Evolutionary conservation across 2,113 vertebrate genomes (phyloP), one percentile per base, ranked within the genome.

Genomic region (Penelope pileata): DNA sequence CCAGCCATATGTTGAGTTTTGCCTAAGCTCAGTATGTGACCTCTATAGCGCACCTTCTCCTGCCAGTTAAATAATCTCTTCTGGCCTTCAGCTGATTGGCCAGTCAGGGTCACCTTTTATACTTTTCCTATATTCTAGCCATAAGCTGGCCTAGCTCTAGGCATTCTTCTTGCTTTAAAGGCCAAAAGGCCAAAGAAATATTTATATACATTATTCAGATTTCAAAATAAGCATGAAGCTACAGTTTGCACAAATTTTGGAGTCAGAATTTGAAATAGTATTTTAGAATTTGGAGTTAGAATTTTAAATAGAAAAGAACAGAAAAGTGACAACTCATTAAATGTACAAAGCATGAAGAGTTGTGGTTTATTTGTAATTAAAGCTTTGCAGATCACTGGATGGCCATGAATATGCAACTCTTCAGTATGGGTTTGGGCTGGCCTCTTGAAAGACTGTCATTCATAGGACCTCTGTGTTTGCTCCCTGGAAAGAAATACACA

Each of bases 1-100:
- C 42, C 14, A 47, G 18, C 85, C 50, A 62, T 80, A 83, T 87
- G 60, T 36, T 93, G 64, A 88, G 30, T 93, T 94, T 83, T 93
- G 43, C 15, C 14, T 29, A 43, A 48, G 70, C 87, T 92, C 42
- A 27, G 12, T 78, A 50, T 53, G 30, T 58, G 74, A 87, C 60
- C 78, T 64, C 53, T n/a, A 15, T 32, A 79, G 32, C 32, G 19
- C 64, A 59, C 42, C 70, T 94, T 63, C 34, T 93, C 19, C 19
- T 89, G 43, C 32, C 38, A 80, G 19, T 72, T 91, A 76, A 51
- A 43, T 91, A 91, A 78, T 70, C 36, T 23, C 15, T 84, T 89
- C 29, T 85, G 67, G 74, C 79, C 78, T 91, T 78, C 54, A 38
- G 1, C 40, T 68, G 16, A 22, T 86, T 90, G 66, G 67, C 66